Conservation (phyloP, 2,888 invertebrate species). For the Bugulina stolonifera region DNA sequence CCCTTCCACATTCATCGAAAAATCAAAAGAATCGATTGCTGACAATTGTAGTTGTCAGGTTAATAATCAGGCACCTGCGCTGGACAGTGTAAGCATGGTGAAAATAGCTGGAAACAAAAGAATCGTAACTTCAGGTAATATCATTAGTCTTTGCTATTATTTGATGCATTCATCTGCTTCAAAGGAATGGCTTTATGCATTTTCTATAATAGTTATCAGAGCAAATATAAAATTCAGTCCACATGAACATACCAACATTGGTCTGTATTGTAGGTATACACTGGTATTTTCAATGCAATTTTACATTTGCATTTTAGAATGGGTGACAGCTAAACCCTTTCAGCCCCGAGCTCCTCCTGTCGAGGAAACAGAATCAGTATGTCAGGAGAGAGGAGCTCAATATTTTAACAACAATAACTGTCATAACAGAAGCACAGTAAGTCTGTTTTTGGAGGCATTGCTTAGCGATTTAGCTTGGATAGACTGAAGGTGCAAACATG, state of each 20-base stretch:
- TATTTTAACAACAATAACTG: slow-evolving; percentile 24
- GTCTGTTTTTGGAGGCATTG: no score
- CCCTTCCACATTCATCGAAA: not conserved
- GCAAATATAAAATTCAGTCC: no score
- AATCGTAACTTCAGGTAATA: not conserved
- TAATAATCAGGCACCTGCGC: not conserved
- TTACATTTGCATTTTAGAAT: not conserved
- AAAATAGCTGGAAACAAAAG: not conserved
- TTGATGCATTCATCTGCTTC: no score
- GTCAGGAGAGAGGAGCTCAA: not conserved
- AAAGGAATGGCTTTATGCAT: not conserved
- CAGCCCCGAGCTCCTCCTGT: not conserved
- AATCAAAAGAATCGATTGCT: not conserved
- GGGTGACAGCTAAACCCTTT: slow-evolving; percentile 16
- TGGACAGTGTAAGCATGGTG: not conserved
- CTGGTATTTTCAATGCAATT: no score
- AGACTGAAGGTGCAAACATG: no score
- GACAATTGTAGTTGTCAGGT: not conserved
- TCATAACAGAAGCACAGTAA: not conserved
- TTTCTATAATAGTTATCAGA: not conserved
- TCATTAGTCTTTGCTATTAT: not conserved
- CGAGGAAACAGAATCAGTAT: not conserved
- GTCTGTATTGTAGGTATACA: no score
- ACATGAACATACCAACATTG: no score
- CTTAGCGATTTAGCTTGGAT: no score